Evolutionary conservation across 2,888 invertebrate genomes (phyloP), one percentile per base, ranked within the genome.

Genomic region (Drosophila seclusa): DNA sequence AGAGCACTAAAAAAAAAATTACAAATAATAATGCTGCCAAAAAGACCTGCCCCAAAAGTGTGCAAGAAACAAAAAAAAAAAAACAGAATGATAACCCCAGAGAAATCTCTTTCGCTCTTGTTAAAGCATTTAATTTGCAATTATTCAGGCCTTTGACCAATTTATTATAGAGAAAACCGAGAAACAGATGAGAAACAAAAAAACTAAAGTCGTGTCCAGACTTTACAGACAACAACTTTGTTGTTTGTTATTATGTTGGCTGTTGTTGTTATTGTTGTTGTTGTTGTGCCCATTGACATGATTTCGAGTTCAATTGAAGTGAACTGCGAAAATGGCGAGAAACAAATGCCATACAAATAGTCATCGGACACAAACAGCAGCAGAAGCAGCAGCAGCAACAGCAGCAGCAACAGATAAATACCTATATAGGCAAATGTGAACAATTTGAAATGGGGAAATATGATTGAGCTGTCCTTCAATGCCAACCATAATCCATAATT

Each of bases 101-200:
- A 61, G 63, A 75, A 60, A 74, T 65, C 55, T 70, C 49, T 60
- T 27, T 50, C 49, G 55, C 48, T 67, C 62, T 61, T 55, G 36
- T 69, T 66, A 52, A 66, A 73, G 72, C 80, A 79, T 77, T 76
- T 80, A 76, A 82, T 73, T 83, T 68, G 81, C 84, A 86, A 90
- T 90, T 89, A 90, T 87, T 89, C 76, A 87, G 89, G 86, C 87
- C 87, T 87, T 87, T 86, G 89, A 86, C 82, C 90, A 89, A 83
- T 87, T 83, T 78, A 90, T 82, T 76, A 80, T 74, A 78, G 72
- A 73, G 64, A 59, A 68, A 63, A 60, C 53, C 11, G n/a, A 16
- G 54, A 50, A 32, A 53, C 36, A 64, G 18, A 38, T 13, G 16
- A 16, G 45, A 34, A 54, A 31, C 31, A 29, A 29, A 36, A 52